Percentiles rank a stretch among this genome's conserved stretches.
phyloP scores from a whole-genome alignment of 2,113 vertebrate species.

The Laterallus jamaicensis region DNA sequence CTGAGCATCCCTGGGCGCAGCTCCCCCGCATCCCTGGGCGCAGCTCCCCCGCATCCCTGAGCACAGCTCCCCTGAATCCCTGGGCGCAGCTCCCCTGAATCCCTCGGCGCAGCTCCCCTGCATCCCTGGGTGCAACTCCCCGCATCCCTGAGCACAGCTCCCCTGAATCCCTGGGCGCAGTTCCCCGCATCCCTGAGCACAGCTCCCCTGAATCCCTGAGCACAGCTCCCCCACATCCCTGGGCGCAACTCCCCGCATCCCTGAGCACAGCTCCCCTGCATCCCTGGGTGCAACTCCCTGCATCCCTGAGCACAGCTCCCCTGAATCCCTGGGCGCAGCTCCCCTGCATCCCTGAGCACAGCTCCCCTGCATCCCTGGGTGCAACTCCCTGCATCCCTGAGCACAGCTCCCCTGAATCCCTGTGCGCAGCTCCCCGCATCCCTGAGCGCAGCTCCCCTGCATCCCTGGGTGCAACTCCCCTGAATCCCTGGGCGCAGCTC shows the following conservation, averaged over 20 bases:
- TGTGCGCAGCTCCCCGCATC: neutral
- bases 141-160: neutral
- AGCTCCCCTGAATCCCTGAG: neutral
- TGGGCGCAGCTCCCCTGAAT: neutral
- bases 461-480: neutral
- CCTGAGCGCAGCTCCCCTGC: neutral
- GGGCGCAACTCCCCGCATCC: no score
- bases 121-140: no score
- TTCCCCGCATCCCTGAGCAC: no score
- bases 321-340: no score
- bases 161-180: neutral
- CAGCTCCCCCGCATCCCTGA: neutral
- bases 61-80: neutral
- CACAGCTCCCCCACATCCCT: no score
- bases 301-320: no score
- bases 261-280: no score
- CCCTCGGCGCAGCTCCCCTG: no score
- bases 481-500: no score
- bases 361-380: no score
- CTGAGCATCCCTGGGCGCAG: neutral
- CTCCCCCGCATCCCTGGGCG: neutral
- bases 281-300: no score
- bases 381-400: neutral
- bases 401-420: neutral
- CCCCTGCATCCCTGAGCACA: no score